Evolutionary conservation across 2,113 vertebrate genomes (phyloP).

Genomic region (Tursiops truncatus): DNA sequence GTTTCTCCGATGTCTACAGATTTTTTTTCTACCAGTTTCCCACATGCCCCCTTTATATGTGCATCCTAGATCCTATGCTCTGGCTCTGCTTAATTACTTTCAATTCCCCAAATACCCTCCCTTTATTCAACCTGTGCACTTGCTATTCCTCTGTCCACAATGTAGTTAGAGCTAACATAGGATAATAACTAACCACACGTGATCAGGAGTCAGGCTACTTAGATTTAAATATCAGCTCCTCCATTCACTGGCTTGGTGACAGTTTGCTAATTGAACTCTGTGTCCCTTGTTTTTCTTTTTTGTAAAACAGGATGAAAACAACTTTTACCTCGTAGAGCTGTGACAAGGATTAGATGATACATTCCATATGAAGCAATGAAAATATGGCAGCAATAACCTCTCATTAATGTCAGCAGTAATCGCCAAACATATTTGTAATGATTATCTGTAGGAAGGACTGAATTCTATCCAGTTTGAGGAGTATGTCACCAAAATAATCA

Average conservation of each 20-base stretch:
- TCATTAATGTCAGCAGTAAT: not conserved
- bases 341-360: not conserved
- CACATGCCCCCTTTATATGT: not conserved
- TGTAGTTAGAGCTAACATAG: not conserved
- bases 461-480: not conserved
- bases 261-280: not conserved
- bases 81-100: not conserved
- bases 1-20: not conserved
- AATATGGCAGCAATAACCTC: not conserved
- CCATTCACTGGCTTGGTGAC: not conserved
- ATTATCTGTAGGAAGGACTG: not conserved
- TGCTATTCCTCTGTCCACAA: not conserved
- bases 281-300: not conserved
- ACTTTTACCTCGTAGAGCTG: not conserved
- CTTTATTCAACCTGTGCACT: not conserved
- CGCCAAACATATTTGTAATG: not conserved
- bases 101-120: not conserved
- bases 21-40: not conserved
- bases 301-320: not conserved
- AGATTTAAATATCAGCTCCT: not conserved
- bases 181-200: not conserved
- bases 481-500: not conserved
- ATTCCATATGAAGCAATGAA: not conserved
- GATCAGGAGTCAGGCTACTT: not conserved
- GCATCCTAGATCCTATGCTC: not conserved